Percentiles rank a stretch among this genome's conserved stretches.
phyloP scores from a whole-genome alignment of 2,797 vertebrate genomes.

The Sarcoramphus papa region DNA sequence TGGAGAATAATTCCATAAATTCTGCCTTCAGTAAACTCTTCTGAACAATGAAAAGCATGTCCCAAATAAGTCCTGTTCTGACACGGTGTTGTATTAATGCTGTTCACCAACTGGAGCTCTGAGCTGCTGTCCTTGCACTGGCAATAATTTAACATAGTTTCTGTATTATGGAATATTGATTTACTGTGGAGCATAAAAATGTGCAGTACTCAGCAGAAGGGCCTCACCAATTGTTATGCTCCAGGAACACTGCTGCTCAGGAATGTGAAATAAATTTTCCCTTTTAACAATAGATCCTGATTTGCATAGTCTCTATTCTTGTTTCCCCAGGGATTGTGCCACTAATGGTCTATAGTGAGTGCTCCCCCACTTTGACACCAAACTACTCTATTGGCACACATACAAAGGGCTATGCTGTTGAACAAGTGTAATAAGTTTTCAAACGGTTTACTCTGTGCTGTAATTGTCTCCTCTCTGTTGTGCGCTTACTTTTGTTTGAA shows the following conservation, averaged over 20 bases:
- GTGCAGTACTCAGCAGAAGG: slow-evolving; percentile 53
- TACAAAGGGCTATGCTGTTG: neutral
- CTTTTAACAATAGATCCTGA: slow-evolving; percentile 46
- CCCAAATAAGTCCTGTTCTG: neutral
- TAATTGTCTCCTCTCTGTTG: neutral
- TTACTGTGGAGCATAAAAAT: slow-evolving; percentile 44
- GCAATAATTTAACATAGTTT: neutral
- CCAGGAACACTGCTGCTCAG: slow-evolving; percentile 54
- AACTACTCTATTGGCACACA: neutral
- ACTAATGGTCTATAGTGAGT: neutral
- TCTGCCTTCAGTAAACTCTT: neutral
- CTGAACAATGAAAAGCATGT: neutral
- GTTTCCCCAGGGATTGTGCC: neutral
- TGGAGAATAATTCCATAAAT: neutral
- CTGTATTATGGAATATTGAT: slow-evolving; percentile 42
- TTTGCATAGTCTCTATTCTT: slow-evolving; percentile 36
- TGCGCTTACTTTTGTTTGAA: neutral
- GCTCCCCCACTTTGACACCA: slow-evolving; percentile 3
- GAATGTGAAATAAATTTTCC: slow-evolving; percentile 64
- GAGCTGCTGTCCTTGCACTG: neutral
- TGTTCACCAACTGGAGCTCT: neutral
- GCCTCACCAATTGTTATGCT: slow-evolving; percentile 60
- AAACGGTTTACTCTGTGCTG: neutral
- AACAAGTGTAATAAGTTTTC: slow-evolving; percentile 12
- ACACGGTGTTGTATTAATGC: neutral